These are phyloP conservation scores for Phaonia tiefii DNA, from an alignment of 2,888 invertebrate genomes.

Conservation along the genomic window DNA sequence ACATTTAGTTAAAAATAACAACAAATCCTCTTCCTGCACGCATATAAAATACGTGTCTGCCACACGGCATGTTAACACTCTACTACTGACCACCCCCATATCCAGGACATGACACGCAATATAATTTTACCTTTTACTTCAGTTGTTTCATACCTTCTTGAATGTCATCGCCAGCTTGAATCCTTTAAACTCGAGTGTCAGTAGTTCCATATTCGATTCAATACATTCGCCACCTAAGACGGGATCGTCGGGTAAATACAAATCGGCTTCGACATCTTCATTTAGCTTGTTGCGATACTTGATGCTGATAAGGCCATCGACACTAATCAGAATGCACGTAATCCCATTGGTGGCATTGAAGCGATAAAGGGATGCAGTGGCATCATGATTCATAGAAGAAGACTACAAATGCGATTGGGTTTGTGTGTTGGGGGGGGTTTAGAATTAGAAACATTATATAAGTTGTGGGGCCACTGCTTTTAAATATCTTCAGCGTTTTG, in stretches of 20 bases:
- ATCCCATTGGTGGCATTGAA: constrained; percentile 86
- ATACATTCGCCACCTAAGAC: constrained; percentile 88
- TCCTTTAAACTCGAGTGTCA: constrained; percentile 88
- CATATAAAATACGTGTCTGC: too few species aligned
- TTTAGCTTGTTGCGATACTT: constrained; percentile 86
- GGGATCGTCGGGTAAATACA: constrained; percentile 88
- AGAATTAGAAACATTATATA: constrained; percentile 9
- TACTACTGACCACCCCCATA: background rate
- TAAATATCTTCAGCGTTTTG: background rate
- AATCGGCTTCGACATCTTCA: constrained; percentile 85
- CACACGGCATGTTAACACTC: too few species aligned
- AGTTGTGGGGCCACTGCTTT: background rate
- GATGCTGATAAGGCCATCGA: constrained; percentile 87
- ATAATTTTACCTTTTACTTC: background rate
- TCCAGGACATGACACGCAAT: background rate
- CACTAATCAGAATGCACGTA: constrained; percentile 88
- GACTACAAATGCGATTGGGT: constrained; percentile 72
- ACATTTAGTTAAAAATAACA: too few species aligned
- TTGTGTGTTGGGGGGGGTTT: too few species aligned
- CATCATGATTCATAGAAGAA: constrained; percentile 77
- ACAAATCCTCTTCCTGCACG: too few species aligned
- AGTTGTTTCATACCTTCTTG: constrained; percentile 84
- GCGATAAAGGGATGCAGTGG: constrained; percentile 84
- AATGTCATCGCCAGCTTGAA: constrained; percentile 89
- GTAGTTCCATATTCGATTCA: constrained; percentile 86